Evolutionary conservation across 1,140 invertebrate species (phyloP).

Genomic region (Sycobia sp.): DNA sequence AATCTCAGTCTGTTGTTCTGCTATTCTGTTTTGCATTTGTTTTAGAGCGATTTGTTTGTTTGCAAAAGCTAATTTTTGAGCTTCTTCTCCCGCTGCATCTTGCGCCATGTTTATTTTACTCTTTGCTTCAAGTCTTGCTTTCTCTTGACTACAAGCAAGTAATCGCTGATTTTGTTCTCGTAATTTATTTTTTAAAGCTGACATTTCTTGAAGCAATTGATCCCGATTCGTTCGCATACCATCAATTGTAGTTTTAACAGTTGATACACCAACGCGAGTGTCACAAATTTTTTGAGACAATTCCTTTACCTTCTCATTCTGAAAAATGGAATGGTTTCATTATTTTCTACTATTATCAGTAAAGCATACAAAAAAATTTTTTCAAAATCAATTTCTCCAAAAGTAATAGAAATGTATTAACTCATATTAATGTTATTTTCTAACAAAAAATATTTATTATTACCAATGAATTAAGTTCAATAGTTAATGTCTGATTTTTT

Average conservation of each 20-base stretch:
- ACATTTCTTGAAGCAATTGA: conserved; percentile 86
- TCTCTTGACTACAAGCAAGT: conserved; percentile 81
- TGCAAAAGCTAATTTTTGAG: conserved; percentile 73
- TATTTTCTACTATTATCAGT: too few species aligned
- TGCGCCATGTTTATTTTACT: conserved; percentile 66
- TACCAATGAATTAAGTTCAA: conserved; percentile 78
- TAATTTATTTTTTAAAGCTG: conserved; percentile 80
- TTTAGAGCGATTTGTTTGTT: conserved; percentile 86
- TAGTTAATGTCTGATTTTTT: conserved; percentile 83
- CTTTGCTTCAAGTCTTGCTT: conserved; percentile 79
- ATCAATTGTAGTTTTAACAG: conserved; percentile 94
- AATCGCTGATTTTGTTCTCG: conserved; percentile 85
- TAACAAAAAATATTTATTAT: conserved; percentile 19
- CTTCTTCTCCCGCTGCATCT: conserved; percentile 63
- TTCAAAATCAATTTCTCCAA: too few species aligned
- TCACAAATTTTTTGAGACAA: conserved; percentile 86
- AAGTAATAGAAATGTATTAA: background rate
- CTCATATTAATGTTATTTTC: background rate
- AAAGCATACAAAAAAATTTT: too few species aligned
- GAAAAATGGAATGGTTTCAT: conserved; percentile 11
- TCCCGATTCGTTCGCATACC: conserved; percentile 92
- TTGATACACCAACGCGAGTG: conserved; percentile 85
- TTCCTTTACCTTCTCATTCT: conserved; percentile 85
- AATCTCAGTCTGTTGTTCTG: conserved; percentile 68
- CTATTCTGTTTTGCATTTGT: conserved; percentile 79